phyloP scores from a whole-genome alignment of 2,888 invertebrate genomes.

The Clanis bilineata region DNA sequence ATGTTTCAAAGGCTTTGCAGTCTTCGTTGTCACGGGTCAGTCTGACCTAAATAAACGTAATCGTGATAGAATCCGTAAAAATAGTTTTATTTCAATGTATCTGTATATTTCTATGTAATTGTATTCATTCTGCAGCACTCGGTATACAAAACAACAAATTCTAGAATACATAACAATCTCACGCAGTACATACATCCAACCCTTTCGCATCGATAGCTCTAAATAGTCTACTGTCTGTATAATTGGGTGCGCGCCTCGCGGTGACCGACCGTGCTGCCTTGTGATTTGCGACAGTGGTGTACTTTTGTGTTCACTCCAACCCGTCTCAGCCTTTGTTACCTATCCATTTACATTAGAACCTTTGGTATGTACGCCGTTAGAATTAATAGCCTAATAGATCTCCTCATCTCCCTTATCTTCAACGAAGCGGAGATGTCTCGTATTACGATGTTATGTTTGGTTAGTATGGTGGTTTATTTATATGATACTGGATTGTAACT shows the following conservation, averaged over 20 bases:
- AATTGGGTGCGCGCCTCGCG: constrained; percentile 32
- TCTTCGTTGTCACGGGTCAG: no score
- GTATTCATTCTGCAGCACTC: no score
- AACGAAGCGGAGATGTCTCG: background rate
- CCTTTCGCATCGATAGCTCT: constrained; percentile 19
- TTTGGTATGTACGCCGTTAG: background rate
- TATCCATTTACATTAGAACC: background rate
- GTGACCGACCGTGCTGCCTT: background rate
- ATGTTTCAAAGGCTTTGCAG: no score
- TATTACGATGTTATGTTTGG: background rate
- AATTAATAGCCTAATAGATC: constrained; percentile 12
- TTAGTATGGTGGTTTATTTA: background rate
- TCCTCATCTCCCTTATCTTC: constrained; percentile 6
- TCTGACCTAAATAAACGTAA: no score
- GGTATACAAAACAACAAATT: constrained; percentile 2
- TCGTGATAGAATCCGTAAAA: no score
- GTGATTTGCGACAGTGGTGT: background rate
- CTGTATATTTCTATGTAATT: no score
- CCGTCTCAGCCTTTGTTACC: background rate
- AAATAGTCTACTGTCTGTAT: constrained; percentile 18
- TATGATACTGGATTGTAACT: background rate
- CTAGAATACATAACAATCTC: background rate
- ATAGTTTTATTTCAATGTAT: no score
- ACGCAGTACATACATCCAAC: background rate
- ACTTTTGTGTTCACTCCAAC: background rate